Evolutionary conservation across 2,888 invertebrate species (phyloP).

Genomic region (Epirrhoe tristata): DNA sequence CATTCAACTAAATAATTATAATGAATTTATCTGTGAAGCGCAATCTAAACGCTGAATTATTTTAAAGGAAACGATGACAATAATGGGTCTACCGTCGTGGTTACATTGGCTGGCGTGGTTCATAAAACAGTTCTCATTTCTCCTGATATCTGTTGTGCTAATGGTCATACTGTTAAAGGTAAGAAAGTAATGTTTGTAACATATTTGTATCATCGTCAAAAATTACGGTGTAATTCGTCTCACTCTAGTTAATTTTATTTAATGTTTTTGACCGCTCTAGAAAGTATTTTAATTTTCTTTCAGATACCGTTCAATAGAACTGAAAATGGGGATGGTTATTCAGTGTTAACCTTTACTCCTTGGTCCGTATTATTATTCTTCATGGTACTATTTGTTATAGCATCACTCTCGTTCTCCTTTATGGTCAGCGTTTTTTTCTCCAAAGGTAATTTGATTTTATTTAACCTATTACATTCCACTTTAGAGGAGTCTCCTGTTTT

Average conservation of each 20-base stretch:
- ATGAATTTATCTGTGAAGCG: neutral
- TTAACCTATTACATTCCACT: neutral
- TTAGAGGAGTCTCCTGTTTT: neutral
- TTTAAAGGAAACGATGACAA: constrained; percentile 94
- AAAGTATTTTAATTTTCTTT: constrained; percentile 15
- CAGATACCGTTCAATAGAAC: constrained; percentile 83
- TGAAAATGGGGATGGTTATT: constrained; percentile 69
- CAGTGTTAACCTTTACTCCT: constrained; percentile 89
- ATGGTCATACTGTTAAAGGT: constrained; percentile 88
- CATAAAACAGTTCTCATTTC: constrained; percentile 90
- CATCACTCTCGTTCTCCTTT: constrained; percentile 91
- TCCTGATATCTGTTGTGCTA: constrained; percentile 87
- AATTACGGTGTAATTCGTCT: neutral
- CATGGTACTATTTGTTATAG: constrained; percentile 89
- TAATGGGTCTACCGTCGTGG: constrained; percentile 95
- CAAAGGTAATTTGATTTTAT: constrained; percentile 85
- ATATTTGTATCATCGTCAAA: neutral
- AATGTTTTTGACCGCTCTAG: neutral
- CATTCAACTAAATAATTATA: neutral
- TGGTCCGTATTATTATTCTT: constrained; percentile 89
- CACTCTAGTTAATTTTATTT: constrained; percentile 2
- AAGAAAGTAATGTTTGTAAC: constrained; percentile 41
- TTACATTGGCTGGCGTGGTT: constrained; percentile 96
- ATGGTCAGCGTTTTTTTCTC: constrained; percentile 92
- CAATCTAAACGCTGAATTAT: constrained; percentile 9